These are phyloP conservation scores for Drosophila trapezifrons DNA, from an alignment of 1,140 invertebrate genomes.

Conservation along the genomic window DNA sequence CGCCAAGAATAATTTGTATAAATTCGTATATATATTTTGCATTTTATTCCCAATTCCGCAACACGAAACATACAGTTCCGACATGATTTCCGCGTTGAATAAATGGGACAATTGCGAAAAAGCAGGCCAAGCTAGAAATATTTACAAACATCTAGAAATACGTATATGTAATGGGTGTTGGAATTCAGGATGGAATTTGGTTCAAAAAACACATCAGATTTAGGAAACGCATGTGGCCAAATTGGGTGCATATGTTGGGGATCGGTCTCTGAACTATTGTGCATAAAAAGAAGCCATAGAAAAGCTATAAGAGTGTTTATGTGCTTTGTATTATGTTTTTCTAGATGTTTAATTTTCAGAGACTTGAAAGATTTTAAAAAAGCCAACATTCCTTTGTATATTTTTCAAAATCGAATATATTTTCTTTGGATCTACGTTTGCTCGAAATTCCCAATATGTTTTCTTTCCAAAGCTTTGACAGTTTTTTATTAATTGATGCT, in stretches of 20 bases:
- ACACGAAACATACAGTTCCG: background rate
- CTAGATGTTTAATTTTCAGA: background rate
- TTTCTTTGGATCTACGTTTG: background rate
- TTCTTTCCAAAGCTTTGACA: background rate
- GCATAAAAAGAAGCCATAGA: slow-evolving; percentile 1
- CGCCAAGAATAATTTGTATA: slow-evolving; percentile 23
- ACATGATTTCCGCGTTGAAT: slow-evolving; percentile 30
- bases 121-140: slow-evolving; percentile 2
- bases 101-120: slow-evolving; percentile 34
- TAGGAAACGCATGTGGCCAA: slow-evolving; percentile 40
- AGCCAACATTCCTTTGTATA: background rate
- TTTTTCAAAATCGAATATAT: background rate
- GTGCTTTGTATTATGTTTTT: background rate
- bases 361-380: background rate
- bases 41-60: slow-evolving; percentile 4
- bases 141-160: slow-evolving; percentile 2
- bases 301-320: background rate
- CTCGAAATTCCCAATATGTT: background rate
- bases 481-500: slow-evolving; percentile 8
- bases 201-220: slow-evolving; percentile 45
- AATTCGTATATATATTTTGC: slow-evolving; percentile 7
- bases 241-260: slow-evolving; percentile 41
- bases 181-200: slow-evolving; percentile 59
- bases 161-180: slow-evolving; percentile 9
- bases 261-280: background rate